Base-by-base conservation (phyloP, 2,797 vertebrate species). In the Calcarius lapponicus region DNA sequence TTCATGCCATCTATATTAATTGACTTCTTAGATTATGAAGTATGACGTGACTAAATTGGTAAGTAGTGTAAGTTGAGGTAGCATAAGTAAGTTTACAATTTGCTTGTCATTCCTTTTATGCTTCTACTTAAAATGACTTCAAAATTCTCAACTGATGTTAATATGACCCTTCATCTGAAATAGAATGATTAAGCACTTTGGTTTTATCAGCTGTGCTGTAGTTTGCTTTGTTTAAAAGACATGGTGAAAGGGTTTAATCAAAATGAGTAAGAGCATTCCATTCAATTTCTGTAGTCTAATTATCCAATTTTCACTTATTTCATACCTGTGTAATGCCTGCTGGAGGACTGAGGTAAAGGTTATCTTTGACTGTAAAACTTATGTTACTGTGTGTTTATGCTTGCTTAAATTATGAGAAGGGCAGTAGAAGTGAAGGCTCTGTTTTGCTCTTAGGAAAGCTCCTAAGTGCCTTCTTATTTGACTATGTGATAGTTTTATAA, bases 1-100 rank as follows among this genome's bases (percentile, higher is more conserved):
- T 76, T 86, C 45, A 32, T 57, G 21, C 25, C 43, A 90, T 47
- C 38, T 93, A 9, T 85, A 91, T 89, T 97, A 95, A 95, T 93
- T 95, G 72, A 60, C 61, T 91, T 95, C 69, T 96, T 95, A 93
- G 53, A 96, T 93, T 90, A 89, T 74, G 85, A 96, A 73, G 19
- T 71, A 76, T 80, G 67, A 79, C 1, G 15, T 81, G 58, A 95
- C 42, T 80, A 65, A 96, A 97, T 88, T 92, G 64, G 32, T 74
- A 94, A 95, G 36, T 58, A 48, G 50, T 73, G 21, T 73, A 89
- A 91, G 10, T 24, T 53, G 24, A 92, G 29, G 81, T 36, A 93
- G 20, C 17, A 60, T 40, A 14, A 64, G 9, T 80, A 93, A 80
- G 57, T 95, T 95, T 91, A 82, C 60, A 66, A 91, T 86, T 95